phyloP scores from a whole-genome alignment of 2,113 vertebrate species.

The Bos javanicus region DNA sequence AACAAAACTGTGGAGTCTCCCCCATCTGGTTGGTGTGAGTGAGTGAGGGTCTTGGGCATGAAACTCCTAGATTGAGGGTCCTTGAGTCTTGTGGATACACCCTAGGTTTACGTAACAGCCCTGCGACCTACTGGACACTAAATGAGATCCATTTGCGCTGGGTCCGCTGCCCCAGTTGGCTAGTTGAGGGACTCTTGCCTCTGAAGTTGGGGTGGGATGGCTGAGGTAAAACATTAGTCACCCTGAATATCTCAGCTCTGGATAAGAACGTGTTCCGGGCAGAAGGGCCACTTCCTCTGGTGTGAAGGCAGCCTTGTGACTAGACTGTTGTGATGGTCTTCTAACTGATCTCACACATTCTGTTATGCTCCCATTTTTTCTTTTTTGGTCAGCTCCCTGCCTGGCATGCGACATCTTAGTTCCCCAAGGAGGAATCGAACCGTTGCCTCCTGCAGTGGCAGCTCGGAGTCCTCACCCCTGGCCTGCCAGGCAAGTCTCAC shows the following conservation, averaged over 20 bases:
- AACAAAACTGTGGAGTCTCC: neutral
- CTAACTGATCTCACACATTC: neutral
- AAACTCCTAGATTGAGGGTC: neutral
- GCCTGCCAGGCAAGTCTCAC: neutral
- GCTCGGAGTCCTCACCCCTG: neutral
- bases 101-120: neutral
- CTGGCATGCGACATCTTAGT: neutral
- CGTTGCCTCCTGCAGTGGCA: neutral
- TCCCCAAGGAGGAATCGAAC: neutral
- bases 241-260: neutral
- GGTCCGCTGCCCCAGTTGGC: neutral
- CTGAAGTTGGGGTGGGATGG: neutral
- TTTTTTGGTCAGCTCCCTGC: neutral
- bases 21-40: neutral
- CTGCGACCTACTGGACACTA: neutral
- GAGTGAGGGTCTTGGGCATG: neutral
- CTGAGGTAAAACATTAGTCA: neutral
- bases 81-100: neutral
- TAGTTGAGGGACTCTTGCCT: neutral
- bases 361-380: neutral
- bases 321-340: neutral
- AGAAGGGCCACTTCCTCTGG: neutral
- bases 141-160: neutral
- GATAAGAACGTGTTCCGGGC: neutral
- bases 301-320: neutral